Conservation (phyloP, 2,888 invertebrate species). For the Corythucha ciliata region DNA sequence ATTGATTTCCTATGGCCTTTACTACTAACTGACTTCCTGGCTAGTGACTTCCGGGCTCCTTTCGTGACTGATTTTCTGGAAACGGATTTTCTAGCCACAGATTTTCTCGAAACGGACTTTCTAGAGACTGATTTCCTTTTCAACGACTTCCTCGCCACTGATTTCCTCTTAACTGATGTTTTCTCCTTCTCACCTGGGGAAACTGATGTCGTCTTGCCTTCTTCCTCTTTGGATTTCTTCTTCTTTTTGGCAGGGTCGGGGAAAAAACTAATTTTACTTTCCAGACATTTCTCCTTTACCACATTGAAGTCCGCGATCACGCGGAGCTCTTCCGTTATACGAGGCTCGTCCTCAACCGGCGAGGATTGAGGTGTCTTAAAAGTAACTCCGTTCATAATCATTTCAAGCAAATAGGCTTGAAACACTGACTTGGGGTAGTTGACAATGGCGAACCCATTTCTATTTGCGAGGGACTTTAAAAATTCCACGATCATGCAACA, state of each 20-base stretch:
- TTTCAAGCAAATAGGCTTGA: constrained; percentile 20
- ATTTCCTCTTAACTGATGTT: no score
- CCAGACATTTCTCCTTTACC: no score
- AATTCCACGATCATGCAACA: constrained; percentile 53
- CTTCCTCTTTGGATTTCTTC: no score
- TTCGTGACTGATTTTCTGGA: constrained; percentile 14
- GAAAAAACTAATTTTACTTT: no score
- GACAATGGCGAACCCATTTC: constrained; percentile 53
- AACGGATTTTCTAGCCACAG: neutral
- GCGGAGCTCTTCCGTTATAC: no score
- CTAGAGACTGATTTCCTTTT: constrained; percentile 2
- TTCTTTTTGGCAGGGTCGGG: no score
- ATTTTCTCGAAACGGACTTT: constrained; percentile 2
- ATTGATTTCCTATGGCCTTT: constrained; percentile 3
- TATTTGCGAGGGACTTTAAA: constrained; percentile 45
- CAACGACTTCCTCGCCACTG: constrained; percentile 1
- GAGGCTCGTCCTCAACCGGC: no score
- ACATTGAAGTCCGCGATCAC: no score
- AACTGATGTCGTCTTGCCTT: no score
- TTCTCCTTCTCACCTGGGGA: no score
- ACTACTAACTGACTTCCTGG: constrained; percentile 13
- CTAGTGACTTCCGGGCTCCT: neutral
- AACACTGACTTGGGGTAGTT: constrained; percentile 47
- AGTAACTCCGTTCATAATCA: no score
- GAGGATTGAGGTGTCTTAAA: no score